A percentile compares a stretch with the other conserved stretches of the same genome.
Conservation (phyloP, 2,888 invertebrate genomes). For the Cheilosia grossa region DNA sequence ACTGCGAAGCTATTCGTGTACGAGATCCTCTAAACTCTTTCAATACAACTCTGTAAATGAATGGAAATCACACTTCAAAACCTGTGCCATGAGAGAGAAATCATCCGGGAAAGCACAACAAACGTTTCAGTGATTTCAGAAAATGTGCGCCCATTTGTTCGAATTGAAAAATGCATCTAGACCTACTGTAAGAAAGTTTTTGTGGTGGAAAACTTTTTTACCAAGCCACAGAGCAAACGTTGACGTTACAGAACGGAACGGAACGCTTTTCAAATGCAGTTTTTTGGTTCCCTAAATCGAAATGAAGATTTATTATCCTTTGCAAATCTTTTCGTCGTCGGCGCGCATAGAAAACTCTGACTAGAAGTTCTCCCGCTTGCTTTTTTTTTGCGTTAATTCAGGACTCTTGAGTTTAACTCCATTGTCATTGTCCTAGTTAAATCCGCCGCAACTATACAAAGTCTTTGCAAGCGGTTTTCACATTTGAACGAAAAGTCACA, state of each 20-base stretch:
- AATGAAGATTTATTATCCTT: constrained; percentile 65
- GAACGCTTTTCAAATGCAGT: constrained; percentile 33
- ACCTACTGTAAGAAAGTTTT: background rate
- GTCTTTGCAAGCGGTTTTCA: constrained; percentile 17
- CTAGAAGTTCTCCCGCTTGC: background rate
- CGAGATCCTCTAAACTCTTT: too few species aligned
- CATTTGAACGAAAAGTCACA: constrained; percentile 9
- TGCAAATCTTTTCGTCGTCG: constrained; percentile 57
- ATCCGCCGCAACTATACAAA: constrained; percentile 15
- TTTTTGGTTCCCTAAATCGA: constrained; percentile 41
- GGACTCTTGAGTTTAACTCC: constrained; percentile 25
- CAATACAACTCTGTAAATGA: too few species aligned
- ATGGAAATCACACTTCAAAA: too few species aligned
- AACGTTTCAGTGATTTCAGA: constrained; percentile 3
- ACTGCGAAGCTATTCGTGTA: too few species aligned
- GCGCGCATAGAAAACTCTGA: constrained; percentile 6
- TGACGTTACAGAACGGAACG: constrained; percentile 8
- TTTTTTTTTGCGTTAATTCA: background rate
- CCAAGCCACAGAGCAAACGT: background rate
- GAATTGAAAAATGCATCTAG: background rate
- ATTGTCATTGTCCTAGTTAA: constrained; percentile 28
- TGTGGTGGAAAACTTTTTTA: background rate
- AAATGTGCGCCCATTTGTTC: background rate
- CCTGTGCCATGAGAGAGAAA: too few species aligned
- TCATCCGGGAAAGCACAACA: background rate